Conservation (phyloP, 2,113 vertebrate genomes). For the Puma concolor region DNA sequence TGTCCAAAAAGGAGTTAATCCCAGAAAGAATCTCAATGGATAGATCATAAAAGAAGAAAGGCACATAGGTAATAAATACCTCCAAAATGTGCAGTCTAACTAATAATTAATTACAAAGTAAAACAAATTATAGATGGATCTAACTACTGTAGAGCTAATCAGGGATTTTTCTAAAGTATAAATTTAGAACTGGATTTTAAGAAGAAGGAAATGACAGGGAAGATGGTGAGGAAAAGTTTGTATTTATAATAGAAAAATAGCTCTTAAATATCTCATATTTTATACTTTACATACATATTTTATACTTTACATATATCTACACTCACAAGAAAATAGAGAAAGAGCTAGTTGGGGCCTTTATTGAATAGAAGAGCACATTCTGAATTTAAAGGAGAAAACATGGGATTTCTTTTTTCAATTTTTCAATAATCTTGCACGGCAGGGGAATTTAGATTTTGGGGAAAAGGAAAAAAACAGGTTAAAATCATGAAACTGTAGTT, state of each 20-base stretch:
- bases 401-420: background rate
- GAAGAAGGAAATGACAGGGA: background rate
- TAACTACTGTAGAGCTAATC: background rate
- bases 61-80: background rate
- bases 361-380: background rate
- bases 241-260: background rate
- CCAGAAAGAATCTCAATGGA: background rate
- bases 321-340: background rate
- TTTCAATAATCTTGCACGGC: background rate
- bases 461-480: background rate
- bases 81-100: background rate
- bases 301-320: background rate
- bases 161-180: background rate
- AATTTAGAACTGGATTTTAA: background rate
- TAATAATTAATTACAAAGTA: background rate
- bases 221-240: background rate
- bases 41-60: background rate
- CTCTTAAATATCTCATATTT: background rate
- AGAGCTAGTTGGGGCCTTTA: background rate
- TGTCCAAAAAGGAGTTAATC: background rate
- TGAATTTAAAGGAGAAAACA: background rate
- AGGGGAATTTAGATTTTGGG: background rate
- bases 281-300: background rate
- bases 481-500: background rate
- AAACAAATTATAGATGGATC: background rate